Conservation (phyloP, 2,797 vertebrate species). For the Smutsia temminckii region DNA sequence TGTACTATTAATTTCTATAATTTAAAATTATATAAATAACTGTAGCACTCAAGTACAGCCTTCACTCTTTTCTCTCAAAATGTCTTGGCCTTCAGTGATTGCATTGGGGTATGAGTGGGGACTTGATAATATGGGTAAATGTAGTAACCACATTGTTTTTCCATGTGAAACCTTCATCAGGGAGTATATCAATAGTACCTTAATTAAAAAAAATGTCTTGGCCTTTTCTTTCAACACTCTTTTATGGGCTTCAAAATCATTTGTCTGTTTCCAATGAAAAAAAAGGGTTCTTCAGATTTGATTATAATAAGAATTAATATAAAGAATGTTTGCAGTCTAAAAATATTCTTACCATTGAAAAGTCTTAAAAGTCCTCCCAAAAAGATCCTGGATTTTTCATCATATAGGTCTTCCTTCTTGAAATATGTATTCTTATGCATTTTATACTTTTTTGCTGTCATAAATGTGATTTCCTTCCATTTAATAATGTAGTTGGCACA, state of each 20-base stretch:
- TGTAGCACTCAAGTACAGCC: background rate
- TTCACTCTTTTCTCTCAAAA: background rate
- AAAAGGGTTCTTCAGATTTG: background rate
- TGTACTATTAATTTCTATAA: background rate
- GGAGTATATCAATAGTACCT: no score
- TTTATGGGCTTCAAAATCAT: background rate
- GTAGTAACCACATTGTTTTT: no score
- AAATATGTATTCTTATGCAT: background rate
- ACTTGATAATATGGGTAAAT: no score
- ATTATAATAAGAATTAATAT: background rate
- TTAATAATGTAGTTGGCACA: background rate
- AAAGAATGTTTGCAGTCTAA: background rate
- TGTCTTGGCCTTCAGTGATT: background rate
- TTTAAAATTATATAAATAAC: background rate
- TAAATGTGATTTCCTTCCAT: background rate
- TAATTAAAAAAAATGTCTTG: background rate
- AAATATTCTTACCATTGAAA: background rate
- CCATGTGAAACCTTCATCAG: no score
- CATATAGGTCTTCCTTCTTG: background rate
- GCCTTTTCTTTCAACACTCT: background rate
- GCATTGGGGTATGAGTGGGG: no score
- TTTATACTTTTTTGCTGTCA: background rate
- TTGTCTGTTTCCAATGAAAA: background rate
- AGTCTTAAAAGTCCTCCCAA: background rate
- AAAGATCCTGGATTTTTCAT: background rate